These are phyloP conservation scores for Lepidochrysops patricia DNA, from an alignment of 2,888 invertebrate genomes.

Conservation along the genomic window DNA sequence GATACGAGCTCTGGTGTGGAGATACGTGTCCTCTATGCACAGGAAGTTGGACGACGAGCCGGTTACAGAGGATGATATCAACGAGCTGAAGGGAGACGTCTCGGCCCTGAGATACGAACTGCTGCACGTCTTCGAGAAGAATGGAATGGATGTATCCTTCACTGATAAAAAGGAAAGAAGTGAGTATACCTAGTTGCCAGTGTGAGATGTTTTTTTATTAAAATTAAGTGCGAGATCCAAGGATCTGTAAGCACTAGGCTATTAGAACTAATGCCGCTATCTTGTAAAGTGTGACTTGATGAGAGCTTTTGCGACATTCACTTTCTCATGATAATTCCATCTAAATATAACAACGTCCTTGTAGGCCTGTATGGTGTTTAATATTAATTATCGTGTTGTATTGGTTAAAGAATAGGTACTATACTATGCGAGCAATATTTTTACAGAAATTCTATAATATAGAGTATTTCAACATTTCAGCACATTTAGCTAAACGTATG, in stretches of 20 bases:
- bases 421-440: neutral
- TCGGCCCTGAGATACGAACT: slow-evolving; percentile 94
- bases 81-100: slow-evolving; percentile 95
- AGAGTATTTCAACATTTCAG: slow-evolving; percentile 44
- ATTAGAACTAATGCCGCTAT: no score
- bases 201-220: neutral
- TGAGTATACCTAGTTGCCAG: slow-evolving; percentile 42
- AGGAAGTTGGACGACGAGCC: slow-evolving; percentile 86
- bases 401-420: no score
- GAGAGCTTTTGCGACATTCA: no score
- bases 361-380: no score
- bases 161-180: slow-evolving; percentile 84
- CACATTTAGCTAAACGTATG: slow-evolving; percentile 83
- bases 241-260: no score
- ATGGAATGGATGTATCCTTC: slow-evolving; percentile 88
- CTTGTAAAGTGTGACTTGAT: no score
- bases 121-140: slow-evolving; percentile 89
- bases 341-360: no score
- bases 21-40: slow-evolving; percentile 92
- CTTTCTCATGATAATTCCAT: no score
- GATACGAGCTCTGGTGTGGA: slow-evolving; percentile 92
- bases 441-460: neutral
- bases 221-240: no score
- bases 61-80: slow-evolving; percentile 93
- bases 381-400: no score